Evolutionary conservation across 92 coral and sea anemone species (phyloP).

Genomic region (Porites rus): DNA sequence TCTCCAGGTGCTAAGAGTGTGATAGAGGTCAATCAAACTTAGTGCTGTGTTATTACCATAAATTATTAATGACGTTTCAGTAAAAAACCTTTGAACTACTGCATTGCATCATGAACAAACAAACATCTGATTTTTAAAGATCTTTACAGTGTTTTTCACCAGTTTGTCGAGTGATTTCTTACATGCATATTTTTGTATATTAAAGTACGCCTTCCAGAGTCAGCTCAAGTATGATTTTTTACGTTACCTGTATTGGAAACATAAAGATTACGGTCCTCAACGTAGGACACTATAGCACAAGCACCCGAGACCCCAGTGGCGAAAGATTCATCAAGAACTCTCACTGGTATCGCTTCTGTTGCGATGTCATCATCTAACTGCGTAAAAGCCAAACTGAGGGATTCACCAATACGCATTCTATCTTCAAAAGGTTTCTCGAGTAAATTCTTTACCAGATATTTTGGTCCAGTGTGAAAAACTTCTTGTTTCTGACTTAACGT

Average conservation of each 20-base stretch:
- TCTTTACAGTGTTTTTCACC: too few species aligned
- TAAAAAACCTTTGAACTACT: too few species aligned
- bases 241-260: conserved; percentile 87
- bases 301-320: conserved; percentile 92
- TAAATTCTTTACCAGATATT: conserved; percentile 78
- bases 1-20: too few species aligned
- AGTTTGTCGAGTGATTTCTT: too few species aligned
- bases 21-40: too few species aligned
- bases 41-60: too few species aligned
- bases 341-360: conserved; percentile 94
- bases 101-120: too few species aligned
- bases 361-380: conserved; percentile 94
- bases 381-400: conserved; percentile 85
- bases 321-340: conserved; percentile 90
- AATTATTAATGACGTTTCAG: too few species aligned
- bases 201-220: too few species aligned
- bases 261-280: conserved; percentile 79
- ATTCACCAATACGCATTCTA: conserved; percentile 63
- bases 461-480: conserved; percentile 91
- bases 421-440: conserved; percentile 46
- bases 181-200: too few species aligned
- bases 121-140: too few species aligned
- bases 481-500: conserved; percentile 87
- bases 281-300: conserved; percentile 90
- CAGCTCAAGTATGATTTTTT: too few species aligned